Evolutionary conservation across 1,140 invertebrate genomes (phyloP).

Genomic region (Drosophila melanogaster): DNA sequence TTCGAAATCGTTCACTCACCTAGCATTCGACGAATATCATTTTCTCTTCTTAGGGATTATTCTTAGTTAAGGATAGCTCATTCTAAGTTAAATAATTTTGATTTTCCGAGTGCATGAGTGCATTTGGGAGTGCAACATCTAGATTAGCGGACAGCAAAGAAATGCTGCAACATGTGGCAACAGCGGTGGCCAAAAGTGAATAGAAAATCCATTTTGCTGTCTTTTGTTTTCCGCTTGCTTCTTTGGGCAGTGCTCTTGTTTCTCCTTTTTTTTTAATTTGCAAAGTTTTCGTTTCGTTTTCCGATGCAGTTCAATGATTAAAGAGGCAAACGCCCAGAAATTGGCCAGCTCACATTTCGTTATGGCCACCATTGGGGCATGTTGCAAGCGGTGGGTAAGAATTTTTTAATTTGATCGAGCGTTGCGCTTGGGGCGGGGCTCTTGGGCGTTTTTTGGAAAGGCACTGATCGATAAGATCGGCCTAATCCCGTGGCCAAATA

Average conservation of each 20-base stretch:
- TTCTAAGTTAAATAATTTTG: not conserved
- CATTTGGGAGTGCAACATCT: conserved; percentile 64
- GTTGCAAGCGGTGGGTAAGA: conserved; percentile 72
- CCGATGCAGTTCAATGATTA: conserved; percentile 81
- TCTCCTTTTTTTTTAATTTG: conserved; percentile 67
- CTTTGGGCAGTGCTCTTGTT: conserved; percentile 56
- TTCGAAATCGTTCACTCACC: no score
- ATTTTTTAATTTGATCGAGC: conserved; percentile 73
- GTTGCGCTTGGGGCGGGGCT: conserved; percentile 45
- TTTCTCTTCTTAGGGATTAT: no score
- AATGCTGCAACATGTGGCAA: conserved; percentile 81
- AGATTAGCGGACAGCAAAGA: conserved; percentile 71
- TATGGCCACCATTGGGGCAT: conserved; percentile 57
- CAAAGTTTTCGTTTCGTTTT: conserved; percentile 75
- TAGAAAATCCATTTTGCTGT: conserved; percentile 57
- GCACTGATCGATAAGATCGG: conserved; percentile 67
- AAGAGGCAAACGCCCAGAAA: conserved; percentile 82
- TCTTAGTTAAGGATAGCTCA: no score
- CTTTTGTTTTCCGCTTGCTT: conserved; percentile 67
- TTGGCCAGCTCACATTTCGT: conserved; percentile 57
- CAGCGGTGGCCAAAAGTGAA: conserved; percentile 40
- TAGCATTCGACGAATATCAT: no score
- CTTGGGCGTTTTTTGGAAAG: conserved; percentile 57
- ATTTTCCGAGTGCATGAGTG: conserved; percentile 28
- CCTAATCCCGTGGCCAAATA: conserved; percentile 55